Evolutionary conservation across 2,797 vertebrate species (phyloP), one percentile per base, ranked within the genome.

Genomic region (Circus cinereus): DNA sequence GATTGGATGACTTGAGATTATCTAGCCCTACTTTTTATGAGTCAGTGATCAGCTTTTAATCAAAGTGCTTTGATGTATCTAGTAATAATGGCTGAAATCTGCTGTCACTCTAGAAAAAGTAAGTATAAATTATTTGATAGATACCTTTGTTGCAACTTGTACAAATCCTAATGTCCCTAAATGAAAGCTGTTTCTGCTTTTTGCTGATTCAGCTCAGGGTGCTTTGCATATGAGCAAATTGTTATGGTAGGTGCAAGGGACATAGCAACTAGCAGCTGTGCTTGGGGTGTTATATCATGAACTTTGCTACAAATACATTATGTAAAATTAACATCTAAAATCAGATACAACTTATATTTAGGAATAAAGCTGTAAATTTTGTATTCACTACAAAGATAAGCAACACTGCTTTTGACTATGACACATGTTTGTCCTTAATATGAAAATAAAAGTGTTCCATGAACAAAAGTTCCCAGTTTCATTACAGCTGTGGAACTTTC

Each of bases 401-500:
- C 34, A 83, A 11, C 4, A 2, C 29, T 81, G 22, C 53, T 89
- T 40, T 67, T 88, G 56, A 72, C 45, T 69, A 6, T 80, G 60
- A 59, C 0, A 2, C 48, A 15, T 3, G 0, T 74, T 94, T 82
- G 38, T 73, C 48, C 63, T 82, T 79, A 70, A 60, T 67, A 81
- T 27, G 45, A 83, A 92, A 83, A 83, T 60, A 88, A 47, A 91
- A 76, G 10, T 63, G 16, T 93, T 64, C 47, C 72, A 30, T 90
- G 83, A 94, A 79, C 57, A 85, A 40, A 92, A 77, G 62, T 59
- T 84, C 64, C 56, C 73, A 40, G 78, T 85, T 88, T 75, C 43
- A 53, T 92, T 92, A 89, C 53, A 91, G 57, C 32, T 95, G 43
- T 77, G 84, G 84, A 95, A 96, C 77, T 95, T 96, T 96, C 93